These are phyloP conservation scores for Apostichopus californicus DNA, from an alignment of 35 echinoderm and acorn worm species.

Conservation along the genomic window DNA sequence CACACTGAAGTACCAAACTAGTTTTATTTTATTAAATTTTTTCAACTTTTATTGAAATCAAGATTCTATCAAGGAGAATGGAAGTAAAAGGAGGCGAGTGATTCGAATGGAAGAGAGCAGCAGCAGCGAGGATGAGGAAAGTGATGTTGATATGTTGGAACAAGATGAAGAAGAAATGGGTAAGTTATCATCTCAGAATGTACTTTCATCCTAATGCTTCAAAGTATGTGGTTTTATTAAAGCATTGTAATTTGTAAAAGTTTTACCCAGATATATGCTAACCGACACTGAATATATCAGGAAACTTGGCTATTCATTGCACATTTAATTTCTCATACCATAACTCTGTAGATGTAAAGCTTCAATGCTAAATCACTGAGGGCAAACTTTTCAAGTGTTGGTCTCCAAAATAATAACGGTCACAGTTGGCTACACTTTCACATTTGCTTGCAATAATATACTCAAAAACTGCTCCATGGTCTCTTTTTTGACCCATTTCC, in stretches of 20 bases:
- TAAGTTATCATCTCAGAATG: not conserved
- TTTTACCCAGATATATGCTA: not conserved
- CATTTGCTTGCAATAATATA: too few species aligned
- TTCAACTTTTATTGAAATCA: not conserved
- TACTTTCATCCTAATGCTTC: too few species aligned
- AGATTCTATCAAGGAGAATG: not conserved
- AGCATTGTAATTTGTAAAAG: not conserved
- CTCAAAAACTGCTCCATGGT: too few species aligned
- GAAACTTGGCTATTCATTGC: too few species aligned
- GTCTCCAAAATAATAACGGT: too few species aligned
- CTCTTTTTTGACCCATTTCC: too few species aligned
- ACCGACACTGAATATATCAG: not conserved
- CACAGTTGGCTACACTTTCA: too few species aligned
- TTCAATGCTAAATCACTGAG: too few species aligned
- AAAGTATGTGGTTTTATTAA: not conserved
- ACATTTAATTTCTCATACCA: too few species aligned
- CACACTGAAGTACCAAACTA: too few species aligned
- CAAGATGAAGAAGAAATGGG: constrained; percentile 46
- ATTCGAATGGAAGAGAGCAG: constrained; percentile 16
- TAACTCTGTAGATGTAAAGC: too few species aligned
- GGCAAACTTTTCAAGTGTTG: too few species aligned
- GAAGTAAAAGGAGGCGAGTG: constrained; percentile 28
- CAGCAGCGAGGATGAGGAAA: constrained; percentile 37
- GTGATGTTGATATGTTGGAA: constrained; percentile 29
- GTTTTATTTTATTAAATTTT: not conserved